phyloP scores from a whole-genome alignment of 92 coral and sea anemone genomes.

The Siderastrea radians region DNA sequence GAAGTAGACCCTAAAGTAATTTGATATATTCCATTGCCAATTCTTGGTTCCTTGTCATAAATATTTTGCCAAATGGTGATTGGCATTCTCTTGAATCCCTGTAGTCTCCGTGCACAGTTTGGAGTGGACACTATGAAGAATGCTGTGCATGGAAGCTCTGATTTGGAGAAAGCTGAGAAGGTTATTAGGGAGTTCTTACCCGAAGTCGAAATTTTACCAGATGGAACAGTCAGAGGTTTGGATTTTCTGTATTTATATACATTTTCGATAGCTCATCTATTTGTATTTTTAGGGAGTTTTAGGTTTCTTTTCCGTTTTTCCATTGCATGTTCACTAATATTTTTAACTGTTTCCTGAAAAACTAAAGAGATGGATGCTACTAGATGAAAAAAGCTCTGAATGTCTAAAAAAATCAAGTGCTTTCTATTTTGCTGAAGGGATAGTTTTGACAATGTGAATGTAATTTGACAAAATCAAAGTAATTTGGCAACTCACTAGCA shows the following conservation, averaged over 20 bases:
- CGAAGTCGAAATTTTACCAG: slow-evolving; percentile 89
- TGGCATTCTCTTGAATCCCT: background rate
- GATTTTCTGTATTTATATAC: background rate
- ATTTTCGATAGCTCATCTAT: background rate
- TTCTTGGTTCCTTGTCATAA: too few relatives aligned
- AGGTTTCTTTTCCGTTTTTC: background rate
- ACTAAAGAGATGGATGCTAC: too few relatives aligned
- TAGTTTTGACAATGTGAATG: too few relatives aligned
- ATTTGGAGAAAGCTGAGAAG: slow-evolving; percentile 81
- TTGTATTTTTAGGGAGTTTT: background rate
- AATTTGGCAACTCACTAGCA: too few relatives aligned
- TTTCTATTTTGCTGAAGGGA: too few relatives aligned
- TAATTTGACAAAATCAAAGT: too few relatives aligned
- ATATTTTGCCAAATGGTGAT: background rate
- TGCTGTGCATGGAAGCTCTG: slow-evolving; percentile 97
- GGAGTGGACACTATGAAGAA: slow-evolving; percentile 90
- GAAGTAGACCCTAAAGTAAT: too few relatives aligned
- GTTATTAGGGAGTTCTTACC: slow-evolving; percentile 94
- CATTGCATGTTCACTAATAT: too few relatives aligned
- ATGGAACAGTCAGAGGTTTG: slow-evolving; percentile 92
- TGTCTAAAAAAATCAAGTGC: too few relatives aligned
- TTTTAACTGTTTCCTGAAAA: too few relatives aligned
- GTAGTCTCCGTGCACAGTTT: slow-evolving; percentile 91
- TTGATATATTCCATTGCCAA: too few relatives aligned
- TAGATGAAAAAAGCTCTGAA: too few relatives aligned